Evolutionary conservation across 2,797 vertebrate genomes (phyloP), one percentile per base, ranked within the genome.

Genomic region (Oreochromis grahami): DNA sequence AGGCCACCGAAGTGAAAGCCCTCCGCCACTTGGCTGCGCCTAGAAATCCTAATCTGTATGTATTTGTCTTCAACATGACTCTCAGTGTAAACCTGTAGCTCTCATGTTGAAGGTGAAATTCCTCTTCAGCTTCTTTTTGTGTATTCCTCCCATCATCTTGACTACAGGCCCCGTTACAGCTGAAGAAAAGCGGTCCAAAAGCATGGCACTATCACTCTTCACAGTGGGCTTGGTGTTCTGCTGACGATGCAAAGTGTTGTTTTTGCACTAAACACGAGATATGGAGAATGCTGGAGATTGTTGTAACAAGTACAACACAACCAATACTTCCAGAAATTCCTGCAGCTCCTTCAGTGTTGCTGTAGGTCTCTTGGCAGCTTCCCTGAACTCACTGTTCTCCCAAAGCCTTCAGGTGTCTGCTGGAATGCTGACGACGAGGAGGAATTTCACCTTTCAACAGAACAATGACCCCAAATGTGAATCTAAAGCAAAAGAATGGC

Each of bases 161-260:
- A 60, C 32, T 34, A 11, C 34, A 60, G 9, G 8, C 1, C 2
- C 32, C 1, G 56, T 1, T 34, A 34, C 56, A n/a, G 56, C 55
- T 58, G 55, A 58, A 58, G 26, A 17, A 29, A 58, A 3, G 55
- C 56, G 0, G 24, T 2, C 55, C 15, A 0, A 29, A 56, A 56
- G 26, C 24, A 3, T 10, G 9, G 17, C 50, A 36, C 56, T n/a
- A 34, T 34, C 32, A 11, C 5, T 19, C 29, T 58, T 34, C 56
- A 34, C 29, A 58, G 56, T 34, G 56, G 56, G 32, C 12, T 12
- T 2, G 17, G 32, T 19, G 6, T 60, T 19, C 56, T 19, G 34
- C 26, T 60, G 56, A 4, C 5, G 3, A 60, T 2, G 56, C 15
- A 60, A 60, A 34, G 29, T 60, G 29, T 11, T 19, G 56, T 10